phyloP scores from a whole-genome alignment of 30 jellyfish, hydroid and myxozoan genomes.

The Turritopsis dohrnii region DNA sequence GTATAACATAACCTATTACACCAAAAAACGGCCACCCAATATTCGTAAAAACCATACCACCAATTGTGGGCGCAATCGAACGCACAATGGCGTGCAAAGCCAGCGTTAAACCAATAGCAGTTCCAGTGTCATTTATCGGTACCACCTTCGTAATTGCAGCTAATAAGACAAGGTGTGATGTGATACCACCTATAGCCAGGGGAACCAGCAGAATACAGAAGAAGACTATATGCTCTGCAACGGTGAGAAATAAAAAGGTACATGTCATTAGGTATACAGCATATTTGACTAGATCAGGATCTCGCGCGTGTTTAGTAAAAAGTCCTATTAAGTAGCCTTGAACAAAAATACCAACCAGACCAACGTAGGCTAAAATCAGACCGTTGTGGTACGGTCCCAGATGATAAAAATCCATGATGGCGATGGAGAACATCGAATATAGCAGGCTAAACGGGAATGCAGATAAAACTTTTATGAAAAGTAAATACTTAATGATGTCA shows the following conservation, averaged over 20 bases:
- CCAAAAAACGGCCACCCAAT: conserved; percentile 46
- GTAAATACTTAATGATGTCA: conserved; percentile 20
- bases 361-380: conserved; percentile 26
- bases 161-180: conserved; percentile 28
- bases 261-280: conserved; percentile 15
- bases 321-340: conserved; percentile 38
- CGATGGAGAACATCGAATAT: conserved; percentile 38
- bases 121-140: conserved; percentile 34
- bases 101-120: conserved; percentile 34
- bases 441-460: conserved; percentile 35
- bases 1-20: conserved; percentile 32
- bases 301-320: conserved; percentile 14
- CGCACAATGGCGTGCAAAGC: conserved; percentile 41
- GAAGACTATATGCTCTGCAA: conserved; percentile 4
- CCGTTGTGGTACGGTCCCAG: conserved; percentile 38
- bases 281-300: conserved; percentile 22
- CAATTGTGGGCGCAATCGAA: conserved; percentile 38
- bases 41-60: conserved; percentile 27
- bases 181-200: conserved; percentile 34
- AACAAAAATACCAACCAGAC: conserved; percentile 18
- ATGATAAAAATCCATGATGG: conserved; percentile 38
- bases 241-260: conserved; percentile 18
- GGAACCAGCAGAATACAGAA: conserved; percentile 25
- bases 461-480: conserved; percentile 22
- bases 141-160: conserved; percentile 41